A percentile compares a stretch with the other conserved stretches of the same genome.
Conservation (phyloP, 2,888 invertebrate species). For the Ferdinandea cuprea region DNA sequence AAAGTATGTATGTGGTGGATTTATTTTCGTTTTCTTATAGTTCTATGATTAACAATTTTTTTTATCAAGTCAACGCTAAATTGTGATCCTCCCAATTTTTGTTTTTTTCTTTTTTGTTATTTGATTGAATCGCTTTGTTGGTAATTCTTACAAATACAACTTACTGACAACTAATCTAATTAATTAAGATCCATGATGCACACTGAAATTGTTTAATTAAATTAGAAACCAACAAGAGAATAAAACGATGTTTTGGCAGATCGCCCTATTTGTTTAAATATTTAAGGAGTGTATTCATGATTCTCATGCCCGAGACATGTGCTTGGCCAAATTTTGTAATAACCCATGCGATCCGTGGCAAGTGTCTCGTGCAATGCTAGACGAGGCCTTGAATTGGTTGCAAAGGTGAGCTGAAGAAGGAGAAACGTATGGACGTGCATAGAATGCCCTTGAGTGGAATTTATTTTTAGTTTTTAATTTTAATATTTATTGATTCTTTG, state of each 20-base stretch:
- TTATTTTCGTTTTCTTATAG: slow-evolving; percentile 24
- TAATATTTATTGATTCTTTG: background rate
- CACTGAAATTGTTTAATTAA: slow-evolving; percentile 55
- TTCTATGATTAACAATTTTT: slow-evolving; percentile 11
- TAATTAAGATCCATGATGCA: slow-evolving; percentile 56
- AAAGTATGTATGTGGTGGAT: background rate
- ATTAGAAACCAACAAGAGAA: slow-evolving; percentile 1
- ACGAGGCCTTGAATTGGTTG: slow-evolving; percentile 53
- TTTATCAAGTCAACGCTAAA: slow-evolving; percentile 4
- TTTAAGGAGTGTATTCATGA: slow-evolving; percentile 28
- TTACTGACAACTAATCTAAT: slow-evolving; percentile 44
- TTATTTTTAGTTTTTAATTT: slow-evolving; percentile 41
- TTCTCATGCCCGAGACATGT: slow-evolving; percentile 57
- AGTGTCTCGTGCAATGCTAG: slow-evolving; percentile 70
- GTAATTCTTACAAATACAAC: slow-evolving; percentile 9
- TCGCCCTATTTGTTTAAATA: slow-evolving; percentile 18
- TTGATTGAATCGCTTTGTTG: slow-evolving; percentile 33
- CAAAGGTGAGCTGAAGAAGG: slow-evolving; percentile 34
- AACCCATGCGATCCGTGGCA: slow-evolving; percentile 61
- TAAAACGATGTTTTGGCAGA: slow-evolving; percentile 36
- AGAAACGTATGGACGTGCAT: slow-evolving; percentile 19
- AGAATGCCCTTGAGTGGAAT: slow-evolving; percentile 32
- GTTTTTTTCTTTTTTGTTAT: too few relatives aligned
- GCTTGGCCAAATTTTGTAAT: slow-evolving; percentile 52
- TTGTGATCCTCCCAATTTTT: background rate